Conservation (phyloP, 2,113 vertebrate species). For the Channa argus region DNA sequence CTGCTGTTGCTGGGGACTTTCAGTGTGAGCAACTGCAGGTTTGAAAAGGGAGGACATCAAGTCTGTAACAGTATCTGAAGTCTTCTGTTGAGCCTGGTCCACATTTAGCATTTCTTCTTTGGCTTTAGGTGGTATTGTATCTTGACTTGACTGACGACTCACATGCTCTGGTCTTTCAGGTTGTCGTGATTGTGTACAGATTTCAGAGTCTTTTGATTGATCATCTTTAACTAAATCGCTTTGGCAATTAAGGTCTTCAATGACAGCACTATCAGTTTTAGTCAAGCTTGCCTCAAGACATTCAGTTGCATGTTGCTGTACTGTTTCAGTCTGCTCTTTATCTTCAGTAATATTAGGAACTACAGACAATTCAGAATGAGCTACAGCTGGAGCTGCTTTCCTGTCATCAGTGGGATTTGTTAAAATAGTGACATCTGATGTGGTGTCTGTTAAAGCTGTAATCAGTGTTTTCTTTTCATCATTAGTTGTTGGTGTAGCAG, state of each 20-base stretch:
- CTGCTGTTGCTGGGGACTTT: slow-evolving; percentile 79
- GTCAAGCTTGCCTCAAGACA: slow-evolving; percentile 13
- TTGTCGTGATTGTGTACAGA: slow-evolving; percentile 17
- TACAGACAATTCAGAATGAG: slow-evolving; percentile 4
- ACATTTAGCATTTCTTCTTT: slow-evolving; percentile 36
- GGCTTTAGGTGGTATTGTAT: slow-evolving; percentile 43
- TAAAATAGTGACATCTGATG: slow-evolving; percentile 63
- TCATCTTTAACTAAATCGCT: slow-evolving; percentile 24
- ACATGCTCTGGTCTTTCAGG: slow-evolving; percentile 18
- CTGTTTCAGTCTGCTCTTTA: slow-evolving; percentile 29
- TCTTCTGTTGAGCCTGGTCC: slow-evolving; percentile 68
- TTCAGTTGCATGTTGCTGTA: slow-evolving; percentile 25
- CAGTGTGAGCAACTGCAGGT: slow-evolving; percentile 49
- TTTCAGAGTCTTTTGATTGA: slow-evolving; percentile 49
- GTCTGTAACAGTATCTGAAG: slow-evolving; percentile 86
- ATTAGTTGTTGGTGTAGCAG: slow-evolving; percentile 68
- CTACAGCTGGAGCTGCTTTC: slow-evolving; percentile 5
- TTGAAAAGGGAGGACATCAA: slow-evolving; percentile 86
- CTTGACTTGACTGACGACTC: slow-evolving; percentile 25
- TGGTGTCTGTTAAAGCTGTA: slow-evolving; percentile 5
- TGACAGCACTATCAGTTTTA: slow-evolving; percentile 28
- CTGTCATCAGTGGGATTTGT: slow-evolving; percentile 69
- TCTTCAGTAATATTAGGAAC: slow-evolving; percentile 26
- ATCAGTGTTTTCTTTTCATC: slow-evolving; percentile 47
- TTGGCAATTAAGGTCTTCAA: slow-evolving; percentile 34